These are phyloP conservation scores for Aegithalos caudatus DNA, from an alignment of 2,113 vertebrate genomes.

Conservation along the genomic window DNA sequence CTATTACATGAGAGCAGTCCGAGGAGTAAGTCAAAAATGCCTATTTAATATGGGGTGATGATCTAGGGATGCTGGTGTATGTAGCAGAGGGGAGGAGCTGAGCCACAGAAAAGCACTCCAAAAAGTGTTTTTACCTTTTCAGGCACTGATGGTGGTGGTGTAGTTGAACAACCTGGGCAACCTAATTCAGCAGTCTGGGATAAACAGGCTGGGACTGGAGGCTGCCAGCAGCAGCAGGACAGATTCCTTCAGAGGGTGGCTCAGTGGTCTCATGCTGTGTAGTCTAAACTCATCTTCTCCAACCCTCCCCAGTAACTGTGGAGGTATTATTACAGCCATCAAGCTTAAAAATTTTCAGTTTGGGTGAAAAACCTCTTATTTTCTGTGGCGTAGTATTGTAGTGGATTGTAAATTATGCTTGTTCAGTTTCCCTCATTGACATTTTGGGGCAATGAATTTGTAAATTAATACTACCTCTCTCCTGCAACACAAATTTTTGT, in stretches of 20 bases:
- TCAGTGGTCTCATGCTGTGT: neutral
- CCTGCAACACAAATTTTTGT: neutral
- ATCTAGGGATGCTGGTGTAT: neutral
- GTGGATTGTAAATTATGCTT: neutral
- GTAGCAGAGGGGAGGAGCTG: neutral
- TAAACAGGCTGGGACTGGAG: neutral
- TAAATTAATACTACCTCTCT: neutral
- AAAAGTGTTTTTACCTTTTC: neutral
- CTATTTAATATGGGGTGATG: fast-evolving
- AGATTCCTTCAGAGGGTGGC: neutral
- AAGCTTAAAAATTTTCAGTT: neutral
- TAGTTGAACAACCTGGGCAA: neutral
- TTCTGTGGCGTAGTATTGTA: neutral
- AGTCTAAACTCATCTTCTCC: neutral
- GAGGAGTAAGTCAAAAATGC: neutral
- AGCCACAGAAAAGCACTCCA: neutral
- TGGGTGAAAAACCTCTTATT: neutral
- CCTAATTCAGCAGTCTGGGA: neutral
- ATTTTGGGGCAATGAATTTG: neutral
- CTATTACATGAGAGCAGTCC: neutral
- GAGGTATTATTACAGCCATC: neutral
- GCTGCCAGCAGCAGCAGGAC: neutral
- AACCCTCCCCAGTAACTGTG: neutral
- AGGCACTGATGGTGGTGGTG: neutral
- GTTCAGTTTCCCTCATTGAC: neutral